phyloP scores from a whole-genome alignment of 2,888 invertebrate genomes.

The Trachelus stipa region DNA sequence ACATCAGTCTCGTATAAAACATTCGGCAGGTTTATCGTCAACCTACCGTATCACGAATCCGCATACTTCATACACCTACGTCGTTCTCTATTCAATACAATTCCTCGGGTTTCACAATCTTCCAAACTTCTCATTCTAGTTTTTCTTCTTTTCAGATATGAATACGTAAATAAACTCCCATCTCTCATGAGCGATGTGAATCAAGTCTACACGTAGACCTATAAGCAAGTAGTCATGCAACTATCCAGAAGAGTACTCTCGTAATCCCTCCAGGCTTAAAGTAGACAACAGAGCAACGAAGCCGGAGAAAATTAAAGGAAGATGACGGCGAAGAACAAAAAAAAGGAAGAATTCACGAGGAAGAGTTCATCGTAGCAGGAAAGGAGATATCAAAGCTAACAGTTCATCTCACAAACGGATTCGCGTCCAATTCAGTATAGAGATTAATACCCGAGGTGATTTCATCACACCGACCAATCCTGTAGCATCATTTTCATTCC shows the following conservation, averaged over 20 bases:
- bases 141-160: slow-evolving; percentile 9
- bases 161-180: slow-evolving; percentile 15
- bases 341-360: background rate
- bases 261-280: background rate
- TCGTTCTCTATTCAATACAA: background rate
- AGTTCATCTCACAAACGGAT: slow-evolving; percentile 16
- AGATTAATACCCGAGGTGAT: slow-evolving; percentile 28
- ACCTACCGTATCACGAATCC: slow-evolving; percentile 6
- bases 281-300: background rate
- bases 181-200: background rate
- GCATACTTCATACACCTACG: background rate
- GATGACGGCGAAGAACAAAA: background rate
- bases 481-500: background rate
- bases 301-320: background rate
- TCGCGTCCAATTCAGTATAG: slow-evolving; percentile 10
- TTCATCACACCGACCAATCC: slow-evolving; percentile 11
- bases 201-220: background rate
- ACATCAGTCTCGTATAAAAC: background rate
- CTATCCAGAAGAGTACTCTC: background rate
- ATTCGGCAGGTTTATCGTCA: slow-evolving; percentile 1
- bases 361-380: slow-evolving; percentile 5
- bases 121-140: background rate
- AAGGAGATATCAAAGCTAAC: slow-evolving; percentile 25
- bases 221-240: background rate
- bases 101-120: background rate